Percentiles rank a stretch among this genome's conserved stretches.
Evolutionary conservation across 2,797 vertebrate genomes (phyloP).

Genomic region (Falco naumanni): DNA sequence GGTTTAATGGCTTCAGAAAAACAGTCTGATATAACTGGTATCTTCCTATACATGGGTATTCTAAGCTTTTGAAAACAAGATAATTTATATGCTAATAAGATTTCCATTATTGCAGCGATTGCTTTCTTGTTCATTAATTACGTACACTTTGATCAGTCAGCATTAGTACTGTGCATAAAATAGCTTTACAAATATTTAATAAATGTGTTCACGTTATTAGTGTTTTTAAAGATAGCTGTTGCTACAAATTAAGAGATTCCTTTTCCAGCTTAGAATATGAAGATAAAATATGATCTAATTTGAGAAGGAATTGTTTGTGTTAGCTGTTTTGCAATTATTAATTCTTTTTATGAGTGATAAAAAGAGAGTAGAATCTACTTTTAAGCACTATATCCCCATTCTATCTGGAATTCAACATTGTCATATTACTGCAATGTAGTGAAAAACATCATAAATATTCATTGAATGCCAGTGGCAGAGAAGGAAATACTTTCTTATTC

Average conservation of each 20-base stretch:
- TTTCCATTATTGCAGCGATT: conserved; percentile 18
- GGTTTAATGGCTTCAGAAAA: not conserved
- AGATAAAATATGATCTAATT: conserved; percentile 69
- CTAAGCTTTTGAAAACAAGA: conserved; percentile 15
- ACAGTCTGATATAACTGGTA: not conserved
- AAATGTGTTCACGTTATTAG: not conserved
- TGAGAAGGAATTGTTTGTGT: conserved; percentile 55
- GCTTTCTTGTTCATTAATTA: conserved; percentile 58
- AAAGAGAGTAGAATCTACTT: conserved; percentile 39
- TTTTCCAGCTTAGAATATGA: conserved; percentile 43
- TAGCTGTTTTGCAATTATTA: conserved; percentile 57
- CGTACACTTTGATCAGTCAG: conserved; percentile 15
- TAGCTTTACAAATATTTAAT: conserved; percentile 48
- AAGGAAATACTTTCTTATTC: conserved; percentile 55
- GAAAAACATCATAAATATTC: conserved; percentile 69
- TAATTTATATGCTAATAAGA: conserved; percentile 40
- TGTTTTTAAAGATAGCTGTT: conserved; percentile 40
- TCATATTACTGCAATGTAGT: conserved; percentile 38
- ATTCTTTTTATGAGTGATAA: conserved; percentile 57
- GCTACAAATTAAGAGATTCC: conserved; percentile 50
- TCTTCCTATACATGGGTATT: not conserved
- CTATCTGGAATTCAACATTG: conserved; percentile 42
- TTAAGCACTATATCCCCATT: conserved; percentile 37
- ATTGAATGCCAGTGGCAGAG: conserved; percentile 56
- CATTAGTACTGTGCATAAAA: conserved; percentile 26